Evolutionary conservation across 2,797 vertebrate genomes (phyloP).

Genomic region (Eleutherodactylus coqui): DNA sequence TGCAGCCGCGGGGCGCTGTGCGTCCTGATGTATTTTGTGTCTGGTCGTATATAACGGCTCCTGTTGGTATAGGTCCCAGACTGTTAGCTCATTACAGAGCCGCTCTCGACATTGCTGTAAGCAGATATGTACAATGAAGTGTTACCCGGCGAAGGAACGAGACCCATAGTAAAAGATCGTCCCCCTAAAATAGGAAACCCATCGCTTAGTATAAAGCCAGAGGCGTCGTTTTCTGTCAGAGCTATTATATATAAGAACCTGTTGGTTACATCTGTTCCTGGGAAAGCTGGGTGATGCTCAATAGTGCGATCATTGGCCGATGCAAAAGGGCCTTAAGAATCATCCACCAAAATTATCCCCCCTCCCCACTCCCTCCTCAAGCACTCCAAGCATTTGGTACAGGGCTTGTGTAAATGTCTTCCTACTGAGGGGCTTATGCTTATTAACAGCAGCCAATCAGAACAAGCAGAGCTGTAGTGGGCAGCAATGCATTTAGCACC

Average conservation of each 20-base stretch:
- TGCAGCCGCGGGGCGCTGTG: constrained; percentile 8
- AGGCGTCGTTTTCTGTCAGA: no score
- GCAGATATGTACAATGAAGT: constrained; percentile 43
- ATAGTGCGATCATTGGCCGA: no score
- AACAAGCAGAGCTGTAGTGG: neutral
- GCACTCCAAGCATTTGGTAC: no score
- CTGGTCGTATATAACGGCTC: constrained; percentile 25
- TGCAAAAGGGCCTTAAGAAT: no score
- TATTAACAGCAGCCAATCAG: neutral
- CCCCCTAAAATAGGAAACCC: neutral
- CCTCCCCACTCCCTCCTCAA: no score
- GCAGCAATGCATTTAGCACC: no score
- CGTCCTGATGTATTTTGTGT: constrained; percentile 47
- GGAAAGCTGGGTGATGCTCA: no score
- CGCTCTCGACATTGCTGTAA: constrained; percentile 36
- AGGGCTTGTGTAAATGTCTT: no score
- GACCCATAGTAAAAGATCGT: neutral
- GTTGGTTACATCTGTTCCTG: no score
- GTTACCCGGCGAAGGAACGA: constrained; percentile 40
- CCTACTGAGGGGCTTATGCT: neutral
- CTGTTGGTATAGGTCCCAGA: constrained; percentile 43
- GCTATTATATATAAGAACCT: no score
- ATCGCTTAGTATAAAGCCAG: no score
- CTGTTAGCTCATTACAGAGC: constrained; percentile 49
- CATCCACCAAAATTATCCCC: no score